phyloP scores from a whole-genome alignment of 2,888 invertebrate species.

The Nezara viridula region DNA sequence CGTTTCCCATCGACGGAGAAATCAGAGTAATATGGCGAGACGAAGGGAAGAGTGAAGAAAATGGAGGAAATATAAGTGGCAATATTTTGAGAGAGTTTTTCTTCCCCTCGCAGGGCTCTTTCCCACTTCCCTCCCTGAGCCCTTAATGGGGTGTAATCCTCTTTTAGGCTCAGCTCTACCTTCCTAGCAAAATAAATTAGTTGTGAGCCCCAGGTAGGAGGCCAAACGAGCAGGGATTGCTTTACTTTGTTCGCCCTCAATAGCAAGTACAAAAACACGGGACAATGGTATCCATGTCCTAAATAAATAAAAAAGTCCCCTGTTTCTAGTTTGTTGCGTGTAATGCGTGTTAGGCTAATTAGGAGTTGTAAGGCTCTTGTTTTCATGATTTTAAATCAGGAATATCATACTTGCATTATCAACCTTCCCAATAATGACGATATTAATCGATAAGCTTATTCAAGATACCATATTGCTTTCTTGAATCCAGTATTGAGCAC shows the following conservation, averaged over 20 bases:
- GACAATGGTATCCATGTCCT: neutral
- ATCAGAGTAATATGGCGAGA: neutral
- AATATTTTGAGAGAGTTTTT: slow-evolving; percentile 55
- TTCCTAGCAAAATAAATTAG: slow-evolving; percentile 48
- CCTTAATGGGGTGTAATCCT: slow-evolving; percentile 57
- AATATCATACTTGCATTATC: too few relatives aligned
- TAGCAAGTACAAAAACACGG: neutral
- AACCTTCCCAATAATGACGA: too few relatives aligned
- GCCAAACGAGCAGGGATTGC: slow-evolving; percentile 5
- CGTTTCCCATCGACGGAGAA: neutral
- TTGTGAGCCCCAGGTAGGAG: neutral
- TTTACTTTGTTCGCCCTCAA: slow-evolving; percentile 27
- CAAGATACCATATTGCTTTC: too few relatives aligned
- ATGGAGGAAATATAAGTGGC: slow-evolving; percentile 54
- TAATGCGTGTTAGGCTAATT: neutral
- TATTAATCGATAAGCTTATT: too few relatives aligned
- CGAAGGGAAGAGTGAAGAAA: neutral
- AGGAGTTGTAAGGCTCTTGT: neutral
- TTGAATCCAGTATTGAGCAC: too few relatives aligned
- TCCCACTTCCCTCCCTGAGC: slow-evolving; percentile 52
- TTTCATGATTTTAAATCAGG: too few relatives aligned
- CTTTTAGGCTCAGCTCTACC: slow-evolving; percentile 51
- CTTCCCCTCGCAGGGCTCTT: slow-evolving; percentile 11
- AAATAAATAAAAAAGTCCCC: neutral
- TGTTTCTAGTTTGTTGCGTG: neutral